Conservation (phyloP, 2,113 vertebrate genomes). For the Paradoxurus hermaphroditus region DNA sequence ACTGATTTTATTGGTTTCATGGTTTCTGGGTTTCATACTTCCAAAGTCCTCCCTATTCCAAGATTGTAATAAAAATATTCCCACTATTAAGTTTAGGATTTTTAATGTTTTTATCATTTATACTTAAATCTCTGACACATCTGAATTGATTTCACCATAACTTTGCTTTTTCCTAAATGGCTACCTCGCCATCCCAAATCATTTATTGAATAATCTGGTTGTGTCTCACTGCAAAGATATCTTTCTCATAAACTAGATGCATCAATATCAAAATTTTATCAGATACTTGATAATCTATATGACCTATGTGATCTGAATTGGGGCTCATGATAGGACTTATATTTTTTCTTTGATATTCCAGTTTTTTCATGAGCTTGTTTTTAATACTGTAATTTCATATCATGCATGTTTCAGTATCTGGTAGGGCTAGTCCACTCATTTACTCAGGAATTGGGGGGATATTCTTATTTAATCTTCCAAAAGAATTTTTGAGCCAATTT, state of each 20-base stretch:
- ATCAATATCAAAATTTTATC: not conserved
- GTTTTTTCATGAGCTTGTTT: not conserved
- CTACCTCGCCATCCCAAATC: not conserved
- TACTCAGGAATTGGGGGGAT: not conserved
- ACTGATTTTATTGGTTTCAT: not conserved
- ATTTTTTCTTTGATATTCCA: not conserved
- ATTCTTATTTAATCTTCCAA: slow-evolving; percentile 5
- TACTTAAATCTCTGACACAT: not conserved
- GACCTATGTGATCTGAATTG: not conserved
- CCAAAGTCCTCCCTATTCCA: not conserved
- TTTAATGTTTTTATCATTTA: not conserved
- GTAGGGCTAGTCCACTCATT: not conserved
- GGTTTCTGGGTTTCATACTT: not conserved
- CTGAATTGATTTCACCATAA: not conserved
- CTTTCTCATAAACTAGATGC: not conserved
- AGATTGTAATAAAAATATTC: not conserved
- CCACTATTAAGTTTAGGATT: not conserved
- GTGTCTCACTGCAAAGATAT: not conserved
- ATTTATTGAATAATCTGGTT: not conserved
- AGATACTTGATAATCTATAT: not conserved
- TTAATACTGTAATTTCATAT: not conserved
- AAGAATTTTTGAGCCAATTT: not conserved
- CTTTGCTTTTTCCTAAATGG: not conserved
- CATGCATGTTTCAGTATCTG: not conserved
- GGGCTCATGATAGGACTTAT: not conserved